Evolutionary conservation across 1,140 invertebrate species (phyloP), one percentile per base, ranked within the genome.

Genomic region (Acromyrmex charruanus): DNA sequence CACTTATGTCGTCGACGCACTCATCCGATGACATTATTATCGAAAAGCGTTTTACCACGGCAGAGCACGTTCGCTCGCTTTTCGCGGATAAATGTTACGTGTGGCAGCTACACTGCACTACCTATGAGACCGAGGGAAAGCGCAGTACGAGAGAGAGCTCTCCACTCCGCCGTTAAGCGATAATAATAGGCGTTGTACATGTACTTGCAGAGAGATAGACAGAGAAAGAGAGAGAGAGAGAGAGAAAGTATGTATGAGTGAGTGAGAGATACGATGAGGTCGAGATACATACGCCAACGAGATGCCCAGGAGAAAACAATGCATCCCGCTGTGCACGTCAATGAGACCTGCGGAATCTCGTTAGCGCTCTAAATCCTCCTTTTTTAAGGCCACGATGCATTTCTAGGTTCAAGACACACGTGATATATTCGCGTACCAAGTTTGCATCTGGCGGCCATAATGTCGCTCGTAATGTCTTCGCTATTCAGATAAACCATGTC

Each of bases 101-200:
- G 39, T 59, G 75, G 66, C 55, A 71, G 68, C 28, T 58, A 55
- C 68, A 66, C 61, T 71, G 39, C 65, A 66, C 61, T 71, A 51
- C 65, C 71, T 58, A 53, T 49, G 53, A 31, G 69, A 61, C 59
- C 74, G n/a, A 71, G 59, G 58, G 69, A 72, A 85, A 77, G 31
- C 58, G 65, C 58, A 77, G 39, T 21, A 39, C n/a, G 55, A 53
- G 81, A 87, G 44, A 82, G 44, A 82, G 74, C 74, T 65, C 87
- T 39, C 21, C 31, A 71, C 44, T 86, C 61, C 25, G 61, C 55
- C 58, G 80, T 84, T 89, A 89, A 89, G 79, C 88, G 87, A 88
- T 89, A 89, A 89, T 86, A 89, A 89, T 85, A 77, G 72, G 39
- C 66, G 66, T 74, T 81, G 82, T 75, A 86, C 74, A 77, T 88